Evolutionary conservation across 1,140 invertebrate species (phyloP).

Genomic region (Arctopsyche grandis): DNA sequence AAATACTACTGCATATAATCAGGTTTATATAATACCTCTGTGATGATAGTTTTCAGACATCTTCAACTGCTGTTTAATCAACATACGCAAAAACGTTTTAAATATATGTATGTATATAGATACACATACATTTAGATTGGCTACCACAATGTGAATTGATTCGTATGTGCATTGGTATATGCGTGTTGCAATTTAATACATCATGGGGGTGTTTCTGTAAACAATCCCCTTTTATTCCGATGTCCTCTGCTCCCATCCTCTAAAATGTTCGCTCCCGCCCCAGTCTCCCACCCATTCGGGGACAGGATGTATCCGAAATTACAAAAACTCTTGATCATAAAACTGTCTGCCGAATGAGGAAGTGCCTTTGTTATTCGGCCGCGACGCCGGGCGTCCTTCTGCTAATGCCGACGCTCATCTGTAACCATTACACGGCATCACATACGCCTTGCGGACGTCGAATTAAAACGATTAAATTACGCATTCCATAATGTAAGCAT

Average conservation of each 20-base stretch:
- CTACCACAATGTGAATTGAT: too few relatives aligned
- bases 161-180: too few relatives aligned
- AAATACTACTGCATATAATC: too few relatives aligned
- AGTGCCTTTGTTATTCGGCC: constrained; percentile 56
- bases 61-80: too few relatives aligned
- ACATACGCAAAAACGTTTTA: too few relatives aligned
- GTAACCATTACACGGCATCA: constrained; percentile 51
- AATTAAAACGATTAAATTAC: not conserved
- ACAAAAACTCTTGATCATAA: constrained; percentile 56
- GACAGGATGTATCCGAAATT: constrained; percentile 54
- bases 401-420: constrained; percentile 51
- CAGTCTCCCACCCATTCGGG: not conserved
- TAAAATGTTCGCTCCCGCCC: not conserved
- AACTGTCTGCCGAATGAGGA: constrained; percentile 56
- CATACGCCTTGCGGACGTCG: not conserved
- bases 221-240: not conserved
- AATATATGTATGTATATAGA: too few relatives aligned
- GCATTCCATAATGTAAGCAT: not conserved
- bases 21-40: too few relatives aligned
- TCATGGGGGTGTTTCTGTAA: not conserved
- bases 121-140: too few relatives aligned
- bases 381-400: constrained; percentile 41
- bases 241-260: not conserved
- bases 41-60: too few relatives aligned
- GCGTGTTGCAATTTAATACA: too few relatives aligned